A percentile compares a stretch with the other conserved stretches of the same genome.
Evolutionary conservation across 1,140 invertebrate genomes (phyloP).

Genomic region (Samia ricini): DNA sequence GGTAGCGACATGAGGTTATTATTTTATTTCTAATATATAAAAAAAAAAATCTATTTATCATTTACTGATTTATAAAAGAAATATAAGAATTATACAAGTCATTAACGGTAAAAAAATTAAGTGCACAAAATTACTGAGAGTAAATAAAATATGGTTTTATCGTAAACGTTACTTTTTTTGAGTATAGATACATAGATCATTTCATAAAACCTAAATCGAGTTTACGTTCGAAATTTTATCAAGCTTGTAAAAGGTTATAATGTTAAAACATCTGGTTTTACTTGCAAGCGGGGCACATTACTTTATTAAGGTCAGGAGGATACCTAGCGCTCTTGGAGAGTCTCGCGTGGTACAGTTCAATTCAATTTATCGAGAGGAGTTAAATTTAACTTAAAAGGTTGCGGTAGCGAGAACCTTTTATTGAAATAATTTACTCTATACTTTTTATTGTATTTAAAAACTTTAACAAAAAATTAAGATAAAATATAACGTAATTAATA

Average conservation of each 20-base stretch:
- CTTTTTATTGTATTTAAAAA: background rate
- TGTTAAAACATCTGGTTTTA: conserved; percentile 5
- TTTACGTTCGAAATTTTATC: background rate
- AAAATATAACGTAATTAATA: too few relatives aligned
- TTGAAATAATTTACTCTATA: background rate
- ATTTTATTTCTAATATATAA: too few relatives aligned
- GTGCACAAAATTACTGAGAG: too few relatives aligned
- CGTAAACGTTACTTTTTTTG: too few relatives aligned
- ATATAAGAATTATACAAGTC: too few relatives aligned
- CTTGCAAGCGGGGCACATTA: conserved; percentile 13
- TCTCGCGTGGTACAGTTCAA: conserved; percentile 19
- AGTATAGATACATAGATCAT: too few relatives aligned
- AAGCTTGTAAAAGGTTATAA: background rate
- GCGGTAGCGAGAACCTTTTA: conserved; percentile 11
- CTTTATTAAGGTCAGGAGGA: background rate
- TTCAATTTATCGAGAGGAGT: conserved; percentile 18
- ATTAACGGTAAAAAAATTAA: too few relatives aligned
- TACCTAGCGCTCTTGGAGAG: conserved; percentile 3
- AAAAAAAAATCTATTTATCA: too few relatives aligned
- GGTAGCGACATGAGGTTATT: too few relatives aligned
- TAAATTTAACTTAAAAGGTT: conserved; percentile 17
- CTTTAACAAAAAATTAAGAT: background rate
- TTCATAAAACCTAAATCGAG: background rate
- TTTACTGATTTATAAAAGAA: too few relatives aligned
- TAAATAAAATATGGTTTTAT: too few relatives aligned